These are phyloP conservation scores for Chelonia mydas DNA, from an alignment of 2,797 vertebrate species.

Conservation along the genomic window DNA sequence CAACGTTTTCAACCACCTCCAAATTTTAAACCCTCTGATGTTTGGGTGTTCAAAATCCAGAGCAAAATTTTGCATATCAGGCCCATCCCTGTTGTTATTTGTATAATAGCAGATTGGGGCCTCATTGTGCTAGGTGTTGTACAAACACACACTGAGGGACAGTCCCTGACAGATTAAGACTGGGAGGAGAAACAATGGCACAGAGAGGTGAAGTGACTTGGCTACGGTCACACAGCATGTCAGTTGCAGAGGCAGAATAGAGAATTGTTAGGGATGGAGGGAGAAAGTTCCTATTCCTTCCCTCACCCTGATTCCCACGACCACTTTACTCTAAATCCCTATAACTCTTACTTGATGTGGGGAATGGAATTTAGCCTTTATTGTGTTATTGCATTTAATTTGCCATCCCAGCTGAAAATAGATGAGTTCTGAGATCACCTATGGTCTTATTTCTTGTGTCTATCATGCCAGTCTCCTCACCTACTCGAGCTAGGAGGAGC, in stretches of 20 bases:
- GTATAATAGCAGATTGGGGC: neutral
- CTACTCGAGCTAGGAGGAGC: constrained; percentile 44
- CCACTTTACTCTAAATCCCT: neutral
- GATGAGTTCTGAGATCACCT: neutral
- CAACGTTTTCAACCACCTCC: neutral
- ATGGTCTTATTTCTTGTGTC: neutral
- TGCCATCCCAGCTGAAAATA: constrained; percentile 19
- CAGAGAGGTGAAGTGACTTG: neutral
- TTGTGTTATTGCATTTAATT: neutral
- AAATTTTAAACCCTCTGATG: constrained; percentile 4
- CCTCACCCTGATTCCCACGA: neutral
- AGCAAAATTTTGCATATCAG: neutral
- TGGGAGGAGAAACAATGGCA: neutral
- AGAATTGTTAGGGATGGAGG: neutral
- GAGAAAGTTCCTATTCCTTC: neutral
- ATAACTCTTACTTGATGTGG: neutral
- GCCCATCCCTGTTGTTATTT: neutral
- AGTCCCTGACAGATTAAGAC: neutral
- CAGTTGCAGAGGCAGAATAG: neutral
- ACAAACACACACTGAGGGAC: neutral
- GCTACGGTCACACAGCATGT: neutral
- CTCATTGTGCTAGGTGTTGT: neutral
- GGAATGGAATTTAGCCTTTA: neutral
- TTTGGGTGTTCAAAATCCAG: neutral
- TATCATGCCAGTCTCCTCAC: constrained; percentile 20